These are phyloP conservation scores for Nysson spinosus DNA, from an alignment of 2,888 invertebrate species.

Conservation along the genomic window DNA sequence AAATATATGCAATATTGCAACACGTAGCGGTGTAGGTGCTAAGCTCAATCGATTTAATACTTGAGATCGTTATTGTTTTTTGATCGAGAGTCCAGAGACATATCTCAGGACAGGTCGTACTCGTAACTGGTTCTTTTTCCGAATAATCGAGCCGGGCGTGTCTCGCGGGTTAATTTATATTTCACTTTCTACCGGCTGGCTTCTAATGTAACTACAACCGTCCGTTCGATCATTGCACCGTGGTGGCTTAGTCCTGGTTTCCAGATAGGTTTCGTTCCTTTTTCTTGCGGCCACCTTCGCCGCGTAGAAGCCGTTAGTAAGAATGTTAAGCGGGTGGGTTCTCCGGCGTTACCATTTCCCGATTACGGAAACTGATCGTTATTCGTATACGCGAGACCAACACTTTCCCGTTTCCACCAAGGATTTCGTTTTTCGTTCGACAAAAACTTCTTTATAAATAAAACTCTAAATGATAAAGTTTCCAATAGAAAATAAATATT, in stretches of 20 bases:
- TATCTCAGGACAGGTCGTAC: constrained; percentile 21
- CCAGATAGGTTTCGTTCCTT: constrained; percentile 33
- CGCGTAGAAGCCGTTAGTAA: constrained; percentile 19
- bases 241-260: constrained; percentile 24
- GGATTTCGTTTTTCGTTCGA: no score
- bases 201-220: constrained; percentile 46
- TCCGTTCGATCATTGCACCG: constrained; percentile 30
- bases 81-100: not conserved
- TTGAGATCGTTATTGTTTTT: not conserved
- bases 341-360: constrained; percentile 49
- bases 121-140: constrained; percentile 16
- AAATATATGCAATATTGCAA: no score
- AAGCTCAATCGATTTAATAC: not conserved
- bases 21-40: no score
- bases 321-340: constrained; percentile 46
- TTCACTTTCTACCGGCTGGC: constrained; percentile 66
- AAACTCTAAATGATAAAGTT: not conserved
- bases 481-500: not conserved
- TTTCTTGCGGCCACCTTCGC: constrained; percentile 20
- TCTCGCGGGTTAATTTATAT: constrained; percentile 50
- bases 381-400: constrained; percentile 18
- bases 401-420: constrained; percentile 10
- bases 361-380: constrained; percentile 45
- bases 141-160: constrained; percentile 33
- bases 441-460: no score